Conservation (phyloP, 2,113 vertebrate genomes). For the Anolis sagrei region DNA sequence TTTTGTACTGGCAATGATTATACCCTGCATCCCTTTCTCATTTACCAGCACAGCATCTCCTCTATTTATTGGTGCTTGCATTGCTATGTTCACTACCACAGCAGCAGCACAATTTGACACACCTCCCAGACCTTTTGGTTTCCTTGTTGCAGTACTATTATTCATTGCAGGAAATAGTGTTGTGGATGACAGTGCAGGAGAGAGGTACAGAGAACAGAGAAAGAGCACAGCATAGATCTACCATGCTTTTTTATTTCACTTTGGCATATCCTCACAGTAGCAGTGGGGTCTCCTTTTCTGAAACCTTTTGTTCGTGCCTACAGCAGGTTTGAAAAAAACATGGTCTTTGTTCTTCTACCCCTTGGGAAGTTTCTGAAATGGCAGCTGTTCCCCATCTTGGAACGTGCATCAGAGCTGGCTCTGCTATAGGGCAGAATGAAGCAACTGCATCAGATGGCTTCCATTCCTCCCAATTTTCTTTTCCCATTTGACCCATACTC, state of each 20-base stretch:
- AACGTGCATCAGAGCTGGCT: too few relatives aligned
- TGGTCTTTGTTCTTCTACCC: background rate
- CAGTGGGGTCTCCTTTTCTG: background rate
- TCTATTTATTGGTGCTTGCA: background rate
- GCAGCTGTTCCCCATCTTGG: too few relatives aligned
- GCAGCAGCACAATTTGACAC: background rate
- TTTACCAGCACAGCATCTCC: background rate
- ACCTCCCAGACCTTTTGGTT: background rate
- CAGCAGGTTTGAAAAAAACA: too few relatives aligned
- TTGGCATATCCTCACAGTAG: background rate
- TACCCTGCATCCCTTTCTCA: constrained; percentile 10
- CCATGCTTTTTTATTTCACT: background rate
- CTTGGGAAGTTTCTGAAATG: background rate
- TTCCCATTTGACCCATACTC: too few relatives aligned
- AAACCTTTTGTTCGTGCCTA: background rate
- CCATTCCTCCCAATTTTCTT: too few relatives aligned
- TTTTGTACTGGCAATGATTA: background rate
- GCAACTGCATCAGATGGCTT: too few relatives aligned
- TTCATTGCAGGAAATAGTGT: background rate
- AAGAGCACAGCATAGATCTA: background rate
- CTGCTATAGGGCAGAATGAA: too few relatives aligned
- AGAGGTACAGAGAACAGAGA: background rate
- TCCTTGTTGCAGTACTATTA: background rate
- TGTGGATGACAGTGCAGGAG: rapidly evolving
- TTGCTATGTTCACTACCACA: background rate